Evolutionary conservation across 2,797 vertebrate species (phyloP).

Genomic region (Dromococcyx pavoninus): DNA sequence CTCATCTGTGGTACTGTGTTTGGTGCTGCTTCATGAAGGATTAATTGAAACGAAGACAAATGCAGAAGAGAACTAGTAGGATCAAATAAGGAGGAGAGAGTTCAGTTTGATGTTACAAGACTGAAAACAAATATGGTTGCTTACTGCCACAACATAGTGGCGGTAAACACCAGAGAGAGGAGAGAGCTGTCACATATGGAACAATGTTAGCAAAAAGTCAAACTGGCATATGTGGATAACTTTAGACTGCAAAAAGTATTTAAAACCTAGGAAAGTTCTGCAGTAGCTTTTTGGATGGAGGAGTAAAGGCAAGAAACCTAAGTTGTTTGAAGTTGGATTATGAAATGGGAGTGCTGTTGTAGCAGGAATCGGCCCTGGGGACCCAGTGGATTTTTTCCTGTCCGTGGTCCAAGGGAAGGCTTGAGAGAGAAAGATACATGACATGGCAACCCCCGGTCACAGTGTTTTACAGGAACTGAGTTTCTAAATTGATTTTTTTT

Average conservation of each 20-base stretch:
- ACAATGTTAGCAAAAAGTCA: neutral
- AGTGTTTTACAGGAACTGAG: neutral
- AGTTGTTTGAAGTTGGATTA: neutral
- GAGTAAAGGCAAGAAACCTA: neutral
- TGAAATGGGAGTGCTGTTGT: neutral
- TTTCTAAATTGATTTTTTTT: neutral
- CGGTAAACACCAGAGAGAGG: neutral
- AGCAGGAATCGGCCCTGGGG: neutral
- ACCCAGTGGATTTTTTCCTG: neutral
- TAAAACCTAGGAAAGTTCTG: neutral
- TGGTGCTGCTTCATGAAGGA: neutral
- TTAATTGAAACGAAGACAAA: neutral
- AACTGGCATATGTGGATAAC: neutral
- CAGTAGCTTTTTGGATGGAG: neutral
- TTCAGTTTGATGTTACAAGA: neutral
- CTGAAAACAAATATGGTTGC: neutral
- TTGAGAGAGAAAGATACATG: neutral
- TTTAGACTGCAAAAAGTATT: neutral
- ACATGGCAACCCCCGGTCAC: neutral
- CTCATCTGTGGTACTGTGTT: neutral
- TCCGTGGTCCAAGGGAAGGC: neutral
- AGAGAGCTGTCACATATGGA: neutral
- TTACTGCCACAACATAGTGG: neutral
- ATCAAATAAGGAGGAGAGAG: neutral
- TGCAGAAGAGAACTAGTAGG: neutral